Evolutionary conservation across 2,888 invertebrate genomes (phyloP).

Genomic region (Horisme vitalbata): DNA sequence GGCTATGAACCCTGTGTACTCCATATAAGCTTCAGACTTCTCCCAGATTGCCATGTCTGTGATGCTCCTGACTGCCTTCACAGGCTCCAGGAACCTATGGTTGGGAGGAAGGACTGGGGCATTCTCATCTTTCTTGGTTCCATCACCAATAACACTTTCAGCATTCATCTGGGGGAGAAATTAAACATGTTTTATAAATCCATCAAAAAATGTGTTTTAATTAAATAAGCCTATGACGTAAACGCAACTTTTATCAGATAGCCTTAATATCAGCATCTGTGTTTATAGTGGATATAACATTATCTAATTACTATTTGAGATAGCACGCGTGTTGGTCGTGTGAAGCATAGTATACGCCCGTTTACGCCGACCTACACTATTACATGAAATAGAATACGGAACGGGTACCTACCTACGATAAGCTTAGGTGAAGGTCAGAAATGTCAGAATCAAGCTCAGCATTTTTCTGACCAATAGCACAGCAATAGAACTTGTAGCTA

Average conservation of each 20-base stretch:
- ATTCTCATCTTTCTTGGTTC: constrained; percentile 38
- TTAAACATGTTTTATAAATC: too few species aligned
- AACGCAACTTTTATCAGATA: constrained; percentile 5
- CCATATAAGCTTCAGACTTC: constrained; percentile 93
- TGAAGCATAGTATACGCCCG: constrained; percentile 3
- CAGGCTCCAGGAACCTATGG: constrained; percentile 85
- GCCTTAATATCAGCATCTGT: constrained; percentile 6
- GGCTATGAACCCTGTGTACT: constrained; percentile 93
- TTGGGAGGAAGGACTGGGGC: constrained; percentile 69
- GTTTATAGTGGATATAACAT: constrained; percentile 18
- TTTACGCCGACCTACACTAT: constrained; percentile 46
- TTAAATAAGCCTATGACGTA: constrained; percentile 7
- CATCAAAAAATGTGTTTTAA: too few species aligned
- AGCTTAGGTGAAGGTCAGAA: constrained; percentile 73
- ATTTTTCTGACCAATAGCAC: constrained; percentile 31
- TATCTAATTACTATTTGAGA: constrained; percentile 21
- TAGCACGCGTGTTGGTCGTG: constrained; percentile 11
- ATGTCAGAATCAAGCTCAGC: constrained; percentile 57
- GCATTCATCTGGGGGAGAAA: constrained; percentile 55
- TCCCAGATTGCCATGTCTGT: constrained; percentile 91
- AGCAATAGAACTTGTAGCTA: constrained; percentile 16
- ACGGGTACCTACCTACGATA: constrained; percentile 63
- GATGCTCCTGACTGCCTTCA: constrained; percentile 84
- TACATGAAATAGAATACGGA: constrained; percentile 30
- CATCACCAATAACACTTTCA: constrained; percentile 64